Evolutionary conservation across 2,113 vertebrate species (phyloP).

Genomic region (Progne subis): DNA sequence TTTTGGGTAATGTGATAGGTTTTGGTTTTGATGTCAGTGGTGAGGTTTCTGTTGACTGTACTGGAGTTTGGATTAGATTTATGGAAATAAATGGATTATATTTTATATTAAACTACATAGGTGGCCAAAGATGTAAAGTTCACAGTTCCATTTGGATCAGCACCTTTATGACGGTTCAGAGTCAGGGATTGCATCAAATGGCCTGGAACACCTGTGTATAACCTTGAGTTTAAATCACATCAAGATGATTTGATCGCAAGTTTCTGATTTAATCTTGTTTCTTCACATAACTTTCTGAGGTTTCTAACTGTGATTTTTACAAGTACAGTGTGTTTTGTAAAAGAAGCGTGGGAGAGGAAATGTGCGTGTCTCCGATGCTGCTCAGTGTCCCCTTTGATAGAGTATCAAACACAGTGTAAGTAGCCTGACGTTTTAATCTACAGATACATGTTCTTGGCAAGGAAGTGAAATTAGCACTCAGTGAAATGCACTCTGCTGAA

Average conservation of each 20-base stretch:
- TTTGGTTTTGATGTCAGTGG: not conserved
- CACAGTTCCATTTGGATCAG: not conserved
- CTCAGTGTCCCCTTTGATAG: not conserved
- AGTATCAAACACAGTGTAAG: not conserved
- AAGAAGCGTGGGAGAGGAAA: not conserved
- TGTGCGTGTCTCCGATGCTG: not conserved
- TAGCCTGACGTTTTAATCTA: slow-evolving; percentile 1
- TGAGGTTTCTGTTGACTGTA: not conserved
- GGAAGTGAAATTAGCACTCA: not conserved
- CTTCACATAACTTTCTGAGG: not conserved
- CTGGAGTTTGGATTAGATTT: not conserved
- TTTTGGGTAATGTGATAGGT: not conserved
- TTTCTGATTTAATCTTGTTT: not conserved
- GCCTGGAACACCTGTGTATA: not conserved
- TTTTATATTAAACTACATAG: not conserved
- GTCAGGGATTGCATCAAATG: not conserved
- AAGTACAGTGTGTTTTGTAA: not conserved
- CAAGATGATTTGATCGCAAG: not conserved
- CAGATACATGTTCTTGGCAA: not conserved
- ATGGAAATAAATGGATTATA: not conserved
- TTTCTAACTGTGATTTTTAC: not conserved
- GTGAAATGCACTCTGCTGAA: not conserved
- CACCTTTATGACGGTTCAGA: not conserved
- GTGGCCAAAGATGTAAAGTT: not conserved
- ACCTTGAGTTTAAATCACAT: not conserved